phyloP scores from a whole-genome alignment of 2,797 vertebrate species.

The Silurus lanzhouensis region DNA sequence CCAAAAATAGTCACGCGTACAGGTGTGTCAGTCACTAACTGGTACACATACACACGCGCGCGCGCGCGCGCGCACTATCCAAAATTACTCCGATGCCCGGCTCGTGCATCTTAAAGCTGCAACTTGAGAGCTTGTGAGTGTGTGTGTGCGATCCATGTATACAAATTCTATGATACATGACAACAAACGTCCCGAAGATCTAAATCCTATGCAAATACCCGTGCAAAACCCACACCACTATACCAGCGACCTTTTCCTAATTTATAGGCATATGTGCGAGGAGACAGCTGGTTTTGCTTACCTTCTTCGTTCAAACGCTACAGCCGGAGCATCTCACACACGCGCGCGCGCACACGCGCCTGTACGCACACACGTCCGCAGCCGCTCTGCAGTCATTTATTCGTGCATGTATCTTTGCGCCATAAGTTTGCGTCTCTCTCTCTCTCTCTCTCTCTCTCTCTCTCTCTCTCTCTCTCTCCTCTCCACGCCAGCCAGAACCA shows the following conservation, averaged over 20 bases:
- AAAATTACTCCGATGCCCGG: neutral
- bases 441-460: conserved; percentile 33
- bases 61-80: too few relatives aligned
- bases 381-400: conserved; percentile 10
- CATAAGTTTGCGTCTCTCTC: conserved; percentile 10
- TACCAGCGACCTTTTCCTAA: neutral
- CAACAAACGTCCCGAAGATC: neutral
- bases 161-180: neutral
- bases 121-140: neutral
- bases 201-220: too few relatives aligned
- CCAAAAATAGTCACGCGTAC: conserved; percentile 66
- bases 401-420: neutral
- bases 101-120: neutral
- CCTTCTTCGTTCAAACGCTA: conserved; percentile 32
- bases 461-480: conserved; percentile 27
- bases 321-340: conserved; percentile 53
- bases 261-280: neutral
- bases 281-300: conserved; percentile 33
- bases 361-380: conserved; percentile 25
- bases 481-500: conserved; percentile 60
- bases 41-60: neutral
- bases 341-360: neutral
- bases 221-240: neutral
- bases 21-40: conserved; percentile 63
- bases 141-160: too few relatives aligned